Evolutionary conservation across 2,888 invertebrate genomes (phyloP), one percentile per base, ranked within the genome.

Genomic region (Cataglyphis albicans): DNA sequence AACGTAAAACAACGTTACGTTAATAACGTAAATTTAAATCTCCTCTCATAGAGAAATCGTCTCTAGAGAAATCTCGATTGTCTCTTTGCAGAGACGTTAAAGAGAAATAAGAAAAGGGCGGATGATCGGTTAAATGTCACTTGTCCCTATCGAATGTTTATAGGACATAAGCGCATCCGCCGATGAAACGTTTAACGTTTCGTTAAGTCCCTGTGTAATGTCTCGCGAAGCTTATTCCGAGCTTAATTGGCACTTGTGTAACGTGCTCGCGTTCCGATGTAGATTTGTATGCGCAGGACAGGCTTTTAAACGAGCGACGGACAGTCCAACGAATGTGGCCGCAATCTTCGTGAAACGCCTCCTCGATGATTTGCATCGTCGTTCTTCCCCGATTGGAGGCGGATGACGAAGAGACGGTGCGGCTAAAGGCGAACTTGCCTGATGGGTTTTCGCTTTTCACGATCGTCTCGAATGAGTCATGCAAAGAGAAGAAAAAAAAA

Each of bases 281-380:
- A 35, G 59, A 80, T 80, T 44, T 32, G 55, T 61, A 32, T 32
- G 55, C 55, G 29, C 67, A 68, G 75, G 81, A 61, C 57, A 35
- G 75, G 48, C 80, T 55, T 32, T 32, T 83, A 57, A 68, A 82
- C 82, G 59, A 55, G 57, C 41, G 72, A 48, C 72, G 81, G 41
- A 65, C 74, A 59, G 29, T 32, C 65, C 67, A 70, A 48, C 41
- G 7, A 44, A 44, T 15, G 48, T 12, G 52, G 32, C 9, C 52
- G 52, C 55, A 29, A 70, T 68, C 59, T 72, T 72, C 72, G 72
- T 25, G 25, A 68, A 57, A 74, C 75, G 88, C 88, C 88, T 88
- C 87, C 85, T 84, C 74, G 82, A 80, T 82, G 86, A 83, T 59
- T 82, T 52, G 59, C 82, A 88, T 72, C 83, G 52, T 85, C 85